These are phyloP conservation scores for Pao palembangensis DNA, from an alignment of 2,113 vertebrate genomes.

Conservation along the genomic window DNA sequence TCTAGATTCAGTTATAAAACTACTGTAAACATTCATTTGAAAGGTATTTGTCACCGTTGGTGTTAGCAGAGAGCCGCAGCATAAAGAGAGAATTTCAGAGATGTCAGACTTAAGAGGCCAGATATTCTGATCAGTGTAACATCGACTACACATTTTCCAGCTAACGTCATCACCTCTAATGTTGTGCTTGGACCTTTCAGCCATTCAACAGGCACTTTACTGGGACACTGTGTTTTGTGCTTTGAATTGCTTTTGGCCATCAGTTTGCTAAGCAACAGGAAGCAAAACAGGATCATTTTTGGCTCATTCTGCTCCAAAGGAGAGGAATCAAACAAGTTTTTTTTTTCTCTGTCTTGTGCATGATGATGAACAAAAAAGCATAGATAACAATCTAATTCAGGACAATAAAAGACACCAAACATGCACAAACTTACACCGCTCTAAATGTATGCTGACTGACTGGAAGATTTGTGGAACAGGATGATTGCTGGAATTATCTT, in stretches of 20 bases:
- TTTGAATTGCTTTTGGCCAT: slow-evolving; percentile 19
- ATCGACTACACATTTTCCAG: background rate
- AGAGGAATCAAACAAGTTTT: background rate
- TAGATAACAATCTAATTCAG: background rate
- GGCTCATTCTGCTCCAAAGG: slow-evolving; percentile 13
- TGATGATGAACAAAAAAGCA: background rate
- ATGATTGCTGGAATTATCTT: background rate
- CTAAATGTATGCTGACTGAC: background rate
- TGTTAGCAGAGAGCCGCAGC: no score
- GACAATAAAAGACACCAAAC: slow-evolving; percentile 16
- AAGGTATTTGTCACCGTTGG: no score
- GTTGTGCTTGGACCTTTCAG: slow-evolving; percentile 11
- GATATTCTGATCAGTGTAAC: background rate
- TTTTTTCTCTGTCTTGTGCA: background rate
- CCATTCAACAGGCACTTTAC: slow-evolving; percentile 47
- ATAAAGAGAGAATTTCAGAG: no score
- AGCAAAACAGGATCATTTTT: background rate
- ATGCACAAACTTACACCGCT: slow-evolving; percentile 17
- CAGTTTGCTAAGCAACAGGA: background rate
- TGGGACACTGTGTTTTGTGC: slow-evolving; percentile 32
- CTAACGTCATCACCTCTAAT: background rate
- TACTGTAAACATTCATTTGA: no score
- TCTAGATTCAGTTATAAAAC: no score
- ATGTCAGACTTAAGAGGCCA: no score
- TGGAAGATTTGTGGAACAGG: background rate